Base-by-base conservation (phyloP, 2,113 vertebrate genomes). In the Rattus norvegicus region DNA sequence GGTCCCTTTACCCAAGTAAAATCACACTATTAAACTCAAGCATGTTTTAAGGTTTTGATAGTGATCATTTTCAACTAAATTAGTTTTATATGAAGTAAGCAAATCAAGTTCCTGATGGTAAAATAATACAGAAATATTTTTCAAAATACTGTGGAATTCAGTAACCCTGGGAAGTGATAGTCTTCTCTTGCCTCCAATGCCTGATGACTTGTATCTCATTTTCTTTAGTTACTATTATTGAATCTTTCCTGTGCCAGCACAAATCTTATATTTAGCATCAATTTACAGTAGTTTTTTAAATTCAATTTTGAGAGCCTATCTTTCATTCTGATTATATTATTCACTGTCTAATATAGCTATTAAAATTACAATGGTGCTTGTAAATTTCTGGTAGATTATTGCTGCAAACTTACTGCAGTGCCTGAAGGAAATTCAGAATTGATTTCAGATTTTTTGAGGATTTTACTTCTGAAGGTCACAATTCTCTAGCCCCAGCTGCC, bases 341-440 rank as follows among this genome's bases (percentile, higher is more conserved):
- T 56, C 61, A 73, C 7, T 75, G 81, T 22, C 33, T 22, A 84
- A 69, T 9, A 80, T 80, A 88, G 52, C 56, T 80, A 36, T 91
- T 28, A 79, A 69, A 91, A 36, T 85, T 91, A 70, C 65, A 75
- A 91, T 93, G 84, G 56, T n/a, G 79, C 49, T 39, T 85, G 83
- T 22, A 97, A 73, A 54, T 88, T 94, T 76, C 70, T 93, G 56
- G 63, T 69, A 67, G 84, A 39, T 90, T 65, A 69, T 52, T 91
- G 22, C 70, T 94, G 28, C 54, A 85, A 79, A 69, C 79, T 63
- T 65, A 63, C 22, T 86, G 26, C 7, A 80, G 10, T 75, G 63
- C 12, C 69, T 85, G 20, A 79, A 80, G 77, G 70, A 61, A 22
- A 39, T 24, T 63, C 80, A 61, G 22, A 83, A 84, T 4, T 59